Evolutionary conservation across 1,140 invertebrate species (phyloP), one percentile per base, ranked within the genome.

Genomic region (Papilio xuthus): DNA sequence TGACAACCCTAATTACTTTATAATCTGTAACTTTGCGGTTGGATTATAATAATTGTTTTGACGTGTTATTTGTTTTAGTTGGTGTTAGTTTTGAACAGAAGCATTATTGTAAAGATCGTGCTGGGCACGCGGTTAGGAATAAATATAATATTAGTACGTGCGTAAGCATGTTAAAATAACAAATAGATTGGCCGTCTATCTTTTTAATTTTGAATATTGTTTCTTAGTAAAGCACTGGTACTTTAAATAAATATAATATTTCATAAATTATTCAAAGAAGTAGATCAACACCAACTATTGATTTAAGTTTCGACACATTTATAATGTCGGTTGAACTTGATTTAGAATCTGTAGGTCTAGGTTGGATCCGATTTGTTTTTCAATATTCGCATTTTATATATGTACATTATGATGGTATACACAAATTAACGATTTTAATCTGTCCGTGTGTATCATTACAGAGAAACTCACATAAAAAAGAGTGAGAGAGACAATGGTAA

Each of bases 11-110:
- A 73, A 73, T 73, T 73, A 73, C 20, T 71, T 37, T 42, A 15
- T n/a, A 44, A 73, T 73, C 37, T 73, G 37, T n/a, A 42, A 26
- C 44, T 47, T 26, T 73, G 37, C 71, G 71, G 71, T 73, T 42
- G 42, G 42, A 73, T 73, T 73, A 44, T 73, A 28, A 50, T 73
- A 73, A 44, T 73, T 73, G 71, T 73, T 73, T 50, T 73, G 71
- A 73, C 41, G 23, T 44, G 71, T 47, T 73, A 73, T 73, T 73
- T 73, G 20, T 73, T 73, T 73, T 47, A 73, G 71, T 67, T 67
- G 20, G 2, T 44, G 23, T 73, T n/a, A 73, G n/a, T 73, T 73
- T 73, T 47, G 37, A 20, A 42, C 69, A 70, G 28, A 20, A 41
- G 15, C 69, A 70, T 70, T 70, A 70, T 70, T 70, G 28, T 70